A percentile compares a stretch with the other conserved stretches of the same genome.
These are phyloP conservation scores for Polypedilum pembai DNA, from an alignment of 1,140 invertebrate genomes.

Conservation along the genomic window DNA sequence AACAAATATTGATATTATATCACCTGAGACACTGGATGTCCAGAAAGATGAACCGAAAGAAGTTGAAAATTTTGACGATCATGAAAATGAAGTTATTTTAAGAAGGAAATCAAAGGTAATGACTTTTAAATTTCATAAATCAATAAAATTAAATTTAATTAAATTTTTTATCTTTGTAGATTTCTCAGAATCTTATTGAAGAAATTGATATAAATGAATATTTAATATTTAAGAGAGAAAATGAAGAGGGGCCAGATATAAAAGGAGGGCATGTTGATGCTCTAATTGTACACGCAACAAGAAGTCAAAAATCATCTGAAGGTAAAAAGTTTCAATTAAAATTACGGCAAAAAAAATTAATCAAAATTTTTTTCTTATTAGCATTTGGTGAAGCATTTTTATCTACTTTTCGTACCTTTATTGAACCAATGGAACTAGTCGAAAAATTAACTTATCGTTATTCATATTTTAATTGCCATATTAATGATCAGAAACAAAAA, in stretches of 20 bases:
- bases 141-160: not conserved
- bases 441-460: constrained; percentile 75
- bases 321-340: constrained; percentile 37
- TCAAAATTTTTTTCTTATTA: constrained; percentile 33
- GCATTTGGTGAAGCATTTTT: constrained; percentile 92
- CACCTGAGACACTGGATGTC: no score
- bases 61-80: not conserved
- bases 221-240: constrained; percentile 69
- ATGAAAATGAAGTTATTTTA: constrained; percentile 8
- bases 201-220: constrained; percentile 72
- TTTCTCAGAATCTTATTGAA: constrained; percentile 53
- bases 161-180: constrained; percentile 6
- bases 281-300: constrained; percentile 86
- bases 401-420: constrained; percentile 92
- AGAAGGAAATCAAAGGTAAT: constrained; percentile 20
- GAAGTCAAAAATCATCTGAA: constrained; percentile 50
- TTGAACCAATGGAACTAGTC: constrained; percentile 79
- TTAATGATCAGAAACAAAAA: constrained; percentile 63
- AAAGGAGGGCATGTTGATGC: constrained; percentile 85
- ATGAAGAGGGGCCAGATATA: constrained; percentile 80
- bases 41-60: no score
- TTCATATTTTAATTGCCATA: constrained; percentile 65
- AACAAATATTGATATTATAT: no score
- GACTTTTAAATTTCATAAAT: not conserved
- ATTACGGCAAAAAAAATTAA: not conserved